Base-by-base conservation (phyloP, 1,140 invertebrate genomes). In the Bombus sylvicola region DNA sequence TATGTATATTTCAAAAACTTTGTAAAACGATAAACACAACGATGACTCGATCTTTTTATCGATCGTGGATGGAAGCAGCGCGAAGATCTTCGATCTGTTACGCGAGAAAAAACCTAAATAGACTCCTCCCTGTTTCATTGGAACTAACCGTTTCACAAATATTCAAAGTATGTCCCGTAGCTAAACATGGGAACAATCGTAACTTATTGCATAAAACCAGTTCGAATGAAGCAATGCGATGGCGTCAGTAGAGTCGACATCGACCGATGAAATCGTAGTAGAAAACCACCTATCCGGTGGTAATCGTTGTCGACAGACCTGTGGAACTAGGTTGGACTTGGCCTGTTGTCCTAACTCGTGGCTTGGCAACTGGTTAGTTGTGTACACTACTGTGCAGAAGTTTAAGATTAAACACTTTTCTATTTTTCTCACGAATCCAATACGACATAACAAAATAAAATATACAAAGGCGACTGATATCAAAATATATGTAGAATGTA, bases 291-390 rank as follows among this genome's bases (percentile, higher is more conserved):
- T 68, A 68, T 37, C 31, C 66, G 31, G 12, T 68, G 31, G 31
- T 68, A 68, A 68, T 68, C 66, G 18, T 68, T 34, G 31, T 68
- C 66, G 34, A 68, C 66, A 68, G 66, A 68, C 31, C 66, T 68
- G 31, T 22, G 31, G 34, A 68, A 68, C 66, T 68, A 34, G 18
- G 18, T 68, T 68, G 66, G 31, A 37, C 31, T 68, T 34, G 31
- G 18, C 66, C 31, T 37, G 18, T 68, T 37, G 31, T 68, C 66
- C 31, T 37, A 37, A 68, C 31, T 34, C 34, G 66, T 22, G 66
- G 31, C 8, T 37, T 68, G 15, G 31, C 34, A 68, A 34, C 31
- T 68, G 31, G 31, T 37, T 68, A 68, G 31, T 68, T 68, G n/a
- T 34, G n/a, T 66, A 31, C 31, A 31, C 64, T 31, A 34, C n/a